Evolutionary conservation across 2,888 invertebrate genomes (phyloP), one percentile per base, ranked within the genome.

Genomic region (Pinctada fucata): DNA sequence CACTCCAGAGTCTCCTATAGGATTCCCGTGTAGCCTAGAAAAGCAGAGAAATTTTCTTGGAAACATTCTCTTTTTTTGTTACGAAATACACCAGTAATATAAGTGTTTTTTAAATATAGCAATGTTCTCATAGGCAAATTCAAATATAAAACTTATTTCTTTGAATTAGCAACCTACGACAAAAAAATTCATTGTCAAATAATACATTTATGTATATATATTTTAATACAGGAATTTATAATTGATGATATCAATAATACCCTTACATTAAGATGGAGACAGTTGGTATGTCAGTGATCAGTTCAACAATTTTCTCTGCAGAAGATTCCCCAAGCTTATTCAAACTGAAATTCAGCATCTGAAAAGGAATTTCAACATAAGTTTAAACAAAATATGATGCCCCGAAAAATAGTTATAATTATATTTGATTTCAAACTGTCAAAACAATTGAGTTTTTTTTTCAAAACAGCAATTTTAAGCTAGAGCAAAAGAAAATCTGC

Each of bases 21-120:
- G 88, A 76, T 89, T 89, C 45, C 89, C 87, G 79, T 87, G 87
- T 10, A 90, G 80, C 45, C 90, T 90, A 83, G 6, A 83, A 84
- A 63, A 72, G 48, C 31, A 74, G n/a, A 31, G 51, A 65, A 49
- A 48, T 48, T 49, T n/a, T 48, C 13, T 58, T 58, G 58, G 58
- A 58, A 58, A 58, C 1, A 58, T 10, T 58, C 10, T 58, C 10
- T 58, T 8, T 10, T 10, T 58, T 58, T 58, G 58, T 8, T 13
- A 58, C 58, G 10, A 58, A 58, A 58, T 67, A 31, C 31, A 31
- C 31, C 31, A 31, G 31, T 31, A 31, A 31, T 31, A 31, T 31
- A 31, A 31, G 31, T 31, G n/a, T 31, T 31, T 31, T 31, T 31
- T 31, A 31, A 31, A 31, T 1, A 31, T 31, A 31, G 31, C 31